A percentile compares a stretch with the other conserved stretches of the same genome.
Conservation (phyloP, 1,140 invertebrate species). For the Papilio polytes region DNA sequence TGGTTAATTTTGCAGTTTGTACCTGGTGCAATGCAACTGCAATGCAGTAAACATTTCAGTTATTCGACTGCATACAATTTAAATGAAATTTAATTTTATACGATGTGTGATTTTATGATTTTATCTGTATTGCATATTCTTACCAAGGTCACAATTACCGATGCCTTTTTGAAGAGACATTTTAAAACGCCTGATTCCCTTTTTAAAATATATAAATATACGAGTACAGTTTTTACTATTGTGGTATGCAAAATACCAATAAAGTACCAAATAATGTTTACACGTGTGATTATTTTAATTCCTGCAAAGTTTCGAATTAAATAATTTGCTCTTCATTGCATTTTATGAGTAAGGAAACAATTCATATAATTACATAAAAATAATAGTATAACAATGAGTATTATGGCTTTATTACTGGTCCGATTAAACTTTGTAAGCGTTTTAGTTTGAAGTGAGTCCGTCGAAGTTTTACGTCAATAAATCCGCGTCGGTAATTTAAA, state of each 20-base stretch:
- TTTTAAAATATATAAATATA: too few species aligned
- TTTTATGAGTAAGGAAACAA: neutral
- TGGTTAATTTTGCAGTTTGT: neutral
- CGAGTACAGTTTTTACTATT: too few species aligned
- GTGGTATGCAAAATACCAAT: neutral
- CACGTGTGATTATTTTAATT: neutral
- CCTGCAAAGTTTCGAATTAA: neutral
- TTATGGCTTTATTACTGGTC: slow-evolving; percentile 12
- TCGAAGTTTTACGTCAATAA: slow-evolving; percentile 5
- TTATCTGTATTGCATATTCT: too few species aligned
- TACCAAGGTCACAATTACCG: too few species aligned
- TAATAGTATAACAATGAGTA: neutral
- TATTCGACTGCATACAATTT: slow-evolving; percentile 1
- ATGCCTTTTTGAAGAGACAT: too few species aligned
- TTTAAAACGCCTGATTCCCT: too few species aligned
- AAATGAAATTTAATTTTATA: too few species aligned
- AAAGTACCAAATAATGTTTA: neutral
- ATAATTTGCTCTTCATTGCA: neutral
- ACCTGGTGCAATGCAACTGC: slow-evolving; percentile 2
- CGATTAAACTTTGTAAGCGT: slow-evolving; percentile 24
- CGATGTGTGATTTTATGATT: too few species aligned
- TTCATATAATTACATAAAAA: neutral
- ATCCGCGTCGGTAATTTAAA: slow-evolving; percentile 11
- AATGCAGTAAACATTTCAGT: slow-evolving; percentile 28
- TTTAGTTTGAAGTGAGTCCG: neutral